These are phyloP conservation scores for Pocillopora grandis DNA, from an alignment of 92 coral and sea anemone species.

Conservation along the genomic window DNA sequence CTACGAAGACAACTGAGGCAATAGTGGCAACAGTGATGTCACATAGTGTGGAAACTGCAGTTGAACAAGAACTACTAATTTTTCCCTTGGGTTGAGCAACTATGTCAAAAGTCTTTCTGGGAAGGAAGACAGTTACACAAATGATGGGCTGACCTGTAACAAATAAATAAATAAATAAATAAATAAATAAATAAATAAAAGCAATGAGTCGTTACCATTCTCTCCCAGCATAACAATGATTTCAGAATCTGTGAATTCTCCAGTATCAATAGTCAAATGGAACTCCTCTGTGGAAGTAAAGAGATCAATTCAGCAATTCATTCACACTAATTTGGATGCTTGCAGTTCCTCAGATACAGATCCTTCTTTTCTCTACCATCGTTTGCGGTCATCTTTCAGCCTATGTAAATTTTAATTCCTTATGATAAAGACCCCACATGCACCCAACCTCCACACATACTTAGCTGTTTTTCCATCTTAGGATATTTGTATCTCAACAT, in stretches of 20 bases:
- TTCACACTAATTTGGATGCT: background rate
- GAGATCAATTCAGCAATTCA: background rate
- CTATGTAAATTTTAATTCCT: no score
- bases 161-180: background rate
- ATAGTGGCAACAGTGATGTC: background rate
- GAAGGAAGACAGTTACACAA: no score
- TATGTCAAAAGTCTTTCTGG: no score
- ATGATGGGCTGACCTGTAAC: background rate
- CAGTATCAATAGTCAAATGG: slow-evolving; percentile 70
- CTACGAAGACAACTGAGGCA: no score
- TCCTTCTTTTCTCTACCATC: no score
- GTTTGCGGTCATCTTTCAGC: no score
- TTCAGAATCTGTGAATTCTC: slow-evolving; percentile 97
- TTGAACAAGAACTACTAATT: no score
- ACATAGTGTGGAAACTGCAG: background rate
- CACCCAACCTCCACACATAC: slow-evolving; percentile 50
- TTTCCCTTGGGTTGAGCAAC: no score
- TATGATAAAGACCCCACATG: no score
- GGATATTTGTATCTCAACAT: slow-evolving; percentile 88
- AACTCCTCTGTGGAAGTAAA: slow-evolving; percentile 69
- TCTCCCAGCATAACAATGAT: slow-evolving; percentile 99
- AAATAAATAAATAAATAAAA: background rate
- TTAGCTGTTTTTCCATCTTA: slow-evolving; percentile 78
- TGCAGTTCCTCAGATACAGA: no score
- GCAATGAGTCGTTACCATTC: slow-evolving; percentile 69